Evolutionary conservation across 2,888 invertebrate genomes (phyloP).

Genomic region (Morpho deidamia): DNA sequence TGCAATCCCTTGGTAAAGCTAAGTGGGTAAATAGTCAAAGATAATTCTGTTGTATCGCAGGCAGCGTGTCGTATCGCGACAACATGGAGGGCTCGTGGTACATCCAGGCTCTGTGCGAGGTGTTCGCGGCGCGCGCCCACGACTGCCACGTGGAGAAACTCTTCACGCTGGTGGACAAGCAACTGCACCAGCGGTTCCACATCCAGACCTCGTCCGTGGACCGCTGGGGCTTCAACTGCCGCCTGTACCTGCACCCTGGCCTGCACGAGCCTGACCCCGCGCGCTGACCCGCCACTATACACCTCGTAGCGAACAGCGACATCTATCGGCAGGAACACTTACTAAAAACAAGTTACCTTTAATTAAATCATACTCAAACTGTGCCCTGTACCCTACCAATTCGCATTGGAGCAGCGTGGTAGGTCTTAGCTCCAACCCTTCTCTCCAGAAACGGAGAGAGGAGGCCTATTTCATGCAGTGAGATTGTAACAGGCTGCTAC

Average conservation of each 20-base stretch:
- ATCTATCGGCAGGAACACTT: no score
- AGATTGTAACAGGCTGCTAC: no score
- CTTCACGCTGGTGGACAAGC: slow-evolving; percentile 79
- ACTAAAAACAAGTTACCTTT: no score
- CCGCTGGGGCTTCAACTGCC: slow-evolving; percentile 81
- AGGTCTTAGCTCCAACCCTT: no score
- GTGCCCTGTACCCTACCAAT: no score
- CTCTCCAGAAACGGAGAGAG: no score
- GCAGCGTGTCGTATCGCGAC: slow-evolving; percentile 80
- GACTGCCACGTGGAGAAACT: slow-evolving; percentile 81
- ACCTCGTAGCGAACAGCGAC: no score
- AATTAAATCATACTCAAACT: no score
- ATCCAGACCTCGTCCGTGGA: slow-evolving; percentile 82
- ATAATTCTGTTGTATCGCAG: slow-evolving; percentile 40
- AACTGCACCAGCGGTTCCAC: slow-evolving; percentile 52
- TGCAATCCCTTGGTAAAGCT: no score
- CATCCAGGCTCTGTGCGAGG: slow-evolving; percentile 82
- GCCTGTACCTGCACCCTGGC: slow-evolving; percentile 83
- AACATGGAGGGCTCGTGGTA: slow-evolving; percentile 82
- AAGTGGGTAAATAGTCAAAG: background rate
- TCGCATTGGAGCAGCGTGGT: no score
- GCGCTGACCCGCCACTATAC: background rate
- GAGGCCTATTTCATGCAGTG: no score
- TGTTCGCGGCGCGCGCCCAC: slow-evolving; percentile 81
- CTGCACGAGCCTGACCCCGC: slow-evolving; percentile 49